A percentile compares a stretch with the other conserved stretches of the same genome.
phyloP scores from a whole-genome alignment of 1,140 invertebrate species.

The Bactericera cockerelli region DNA sequence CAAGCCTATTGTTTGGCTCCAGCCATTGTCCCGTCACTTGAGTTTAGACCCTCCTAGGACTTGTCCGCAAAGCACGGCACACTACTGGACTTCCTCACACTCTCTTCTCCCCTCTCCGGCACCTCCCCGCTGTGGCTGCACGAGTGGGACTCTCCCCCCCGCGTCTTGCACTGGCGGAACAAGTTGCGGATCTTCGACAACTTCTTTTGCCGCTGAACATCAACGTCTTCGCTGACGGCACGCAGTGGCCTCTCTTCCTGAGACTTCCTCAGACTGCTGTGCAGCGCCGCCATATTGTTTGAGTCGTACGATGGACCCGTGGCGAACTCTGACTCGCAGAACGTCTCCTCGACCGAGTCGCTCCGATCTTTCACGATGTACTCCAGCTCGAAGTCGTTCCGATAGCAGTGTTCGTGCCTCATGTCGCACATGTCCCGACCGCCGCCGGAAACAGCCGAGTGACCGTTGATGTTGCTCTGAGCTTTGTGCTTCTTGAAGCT shows the following conservation, averaged over 20 bases:
- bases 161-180: background rate
- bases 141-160: background rate
- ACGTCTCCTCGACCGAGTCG: background rate
- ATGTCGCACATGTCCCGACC: background rate
- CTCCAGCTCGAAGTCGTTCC: background rate
- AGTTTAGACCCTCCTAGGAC: too few species aligned
- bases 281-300: background rate
- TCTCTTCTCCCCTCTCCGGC: background rate
- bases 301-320: background rate
- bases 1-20: too few species aligned
- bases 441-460: background rate
- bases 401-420: background rate
- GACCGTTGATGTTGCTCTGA: background rate
- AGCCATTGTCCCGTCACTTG: too few species aligned
- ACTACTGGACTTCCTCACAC: conserved; percentile 5
- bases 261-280: background rate
- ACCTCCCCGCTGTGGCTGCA: background rate
- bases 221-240: background rate
- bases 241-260: background rate
- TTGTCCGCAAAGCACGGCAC: background rate
- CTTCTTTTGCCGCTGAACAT: background rate
- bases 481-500: background rate
- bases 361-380: background rate
- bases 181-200: background rate
- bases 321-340: background rate